Base-by-base conservation (phyloP, 2,797 vertebrate genomes). In the Manis javanica region DNA sequence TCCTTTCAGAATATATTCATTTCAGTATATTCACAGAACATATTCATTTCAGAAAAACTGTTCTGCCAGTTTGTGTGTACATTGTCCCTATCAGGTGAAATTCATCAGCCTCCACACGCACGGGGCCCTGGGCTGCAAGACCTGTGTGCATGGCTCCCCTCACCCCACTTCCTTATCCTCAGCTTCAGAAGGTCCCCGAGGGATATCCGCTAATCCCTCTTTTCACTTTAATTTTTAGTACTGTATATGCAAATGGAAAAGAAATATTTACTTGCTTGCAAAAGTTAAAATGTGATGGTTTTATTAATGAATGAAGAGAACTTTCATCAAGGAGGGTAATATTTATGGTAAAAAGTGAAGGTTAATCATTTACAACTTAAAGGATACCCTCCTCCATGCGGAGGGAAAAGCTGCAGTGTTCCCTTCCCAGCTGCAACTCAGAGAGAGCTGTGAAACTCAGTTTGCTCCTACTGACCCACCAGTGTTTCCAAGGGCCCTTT, bases 291-390 rank as follows among this genome's bases (percentile, higher is more conserved):
- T 78, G 31, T 46, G 72, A 92, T 37, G 23, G 5, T 55, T 94
- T 93, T 81, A 86, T 88, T 91, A 92, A 57, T 49, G 74, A 78
- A 83, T n/a, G 75, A 64, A 88, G 72, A 91, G 14, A 91, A n/a
- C 21, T 91, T 83, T 68, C 42, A 63, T 91, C 72, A 63, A 51
- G 31, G 34, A 42, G n/a, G 42, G 61, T 82, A 66, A 79, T 24
- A 85, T 74, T 94, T 68, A 87, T 37, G 92, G 63, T 86, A 49
- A 71, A 96, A 95, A 49, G 24, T 68, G 49, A 61, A 90, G 46
- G 71, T 29, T 86, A 78, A 75, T 74, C 57, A 29, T 79, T 87
- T 69, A 61, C 69, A 81, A 89, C 42, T 82, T 90, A 71, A 68
- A 90, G 68, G 39, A 53, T 42, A 42, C 8, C 15, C 55, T 83